phyloP scores from a whole-genome alignment of 2,888 invertebrate species.

The Lycocerus yunnanus region DNA sequence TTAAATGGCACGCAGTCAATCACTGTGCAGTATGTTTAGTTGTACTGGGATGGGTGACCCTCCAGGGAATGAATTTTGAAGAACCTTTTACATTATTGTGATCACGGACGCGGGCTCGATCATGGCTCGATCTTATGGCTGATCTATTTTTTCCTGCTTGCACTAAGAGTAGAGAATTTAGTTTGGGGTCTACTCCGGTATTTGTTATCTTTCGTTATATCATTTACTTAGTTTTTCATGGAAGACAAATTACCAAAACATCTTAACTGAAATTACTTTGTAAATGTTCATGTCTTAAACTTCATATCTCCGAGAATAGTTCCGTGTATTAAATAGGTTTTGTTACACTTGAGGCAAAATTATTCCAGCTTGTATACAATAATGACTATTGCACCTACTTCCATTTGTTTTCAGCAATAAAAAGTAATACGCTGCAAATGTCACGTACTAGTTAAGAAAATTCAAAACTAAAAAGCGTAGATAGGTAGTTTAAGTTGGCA shows the following conservation, averaged over 20 bases:
- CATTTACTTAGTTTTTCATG: background rate
- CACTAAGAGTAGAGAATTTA: no score
- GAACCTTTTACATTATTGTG: no score
- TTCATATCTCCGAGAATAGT: slow-evolving; percentile 38
- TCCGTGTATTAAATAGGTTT: slow-evolving; percentile 41
- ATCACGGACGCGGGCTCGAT: no score
- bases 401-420: slow-evolving; percentile 36
- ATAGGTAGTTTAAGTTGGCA: background rate
- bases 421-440: slow-evolving; percentile 24
- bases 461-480: background rate
- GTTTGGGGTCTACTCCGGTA: no score
- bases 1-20: no score
- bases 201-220: background rate
- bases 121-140: no score
- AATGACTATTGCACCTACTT: slow-evolving; percentile 40
- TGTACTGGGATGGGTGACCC: no score
- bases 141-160: no score
- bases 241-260: background rate
- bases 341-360: slow-evolving; percentile 43
- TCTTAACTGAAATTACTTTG: slow-evolving; percentile 26
- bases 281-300: slow-evolving; percentile 37
- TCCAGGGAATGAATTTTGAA: no score
- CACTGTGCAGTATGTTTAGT: no score
- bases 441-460: slow-evolving; percentile 1
- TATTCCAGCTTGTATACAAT: slow-evolving; percentile 35